These are phyloP conservation scores for Dendronephthya gigantea DNA, from an alignment of 64 coral and sea anemone genomes.

Conservation along the genomic window DNA sequence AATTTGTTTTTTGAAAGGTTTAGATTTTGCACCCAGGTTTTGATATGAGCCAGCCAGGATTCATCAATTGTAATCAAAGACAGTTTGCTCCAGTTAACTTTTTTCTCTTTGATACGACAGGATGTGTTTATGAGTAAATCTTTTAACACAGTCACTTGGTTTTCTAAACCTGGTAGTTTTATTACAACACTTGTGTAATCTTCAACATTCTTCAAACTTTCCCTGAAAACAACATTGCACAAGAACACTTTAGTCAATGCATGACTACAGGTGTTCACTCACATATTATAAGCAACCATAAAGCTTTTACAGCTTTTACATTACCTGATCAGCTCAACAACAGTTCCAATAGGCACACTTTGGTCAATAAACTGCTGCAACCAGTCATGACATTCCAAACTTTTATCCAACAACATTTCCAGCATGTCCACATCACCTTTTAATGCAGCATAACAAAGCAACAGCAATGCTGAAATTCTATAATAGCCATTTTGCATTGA, in stretches of 20 bases:
- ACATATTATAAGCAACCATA: too few relatives aligned
- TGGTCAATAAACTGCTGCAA: neutral
- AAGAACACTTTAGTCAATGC: too few relatives aligned
- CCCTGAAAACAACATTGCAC: neutral
- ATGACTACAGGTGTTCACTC: too few relatives aligned
- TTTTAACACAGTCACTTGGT: neutral
- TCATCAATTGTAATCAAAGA: neutral
- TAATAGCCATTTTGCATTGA: neutral
- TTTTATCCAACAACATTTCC: neutral
- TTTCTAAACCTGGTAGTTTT: neutral
- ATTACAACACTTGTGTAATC: neutral
- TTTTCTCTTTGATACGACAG: neutral
- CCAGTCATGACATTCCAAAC: neutral
- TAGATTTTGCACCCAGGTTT: neutral
- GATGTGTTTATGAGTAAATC: neutral
- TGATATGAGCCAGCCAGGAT: neutral
- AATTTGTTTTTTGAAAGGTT: slow-evolving; percentile 57
- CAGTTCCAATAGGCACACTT: neutral
- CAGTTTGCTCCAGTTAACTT: neutral
- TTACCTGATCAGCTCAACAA: neutral
- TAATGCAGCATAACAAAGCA: neutral
- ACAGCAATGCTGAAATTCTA: neutral
- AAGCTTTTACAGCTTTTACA: too few relatives aligned
- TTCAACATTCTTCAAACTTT: neutral
- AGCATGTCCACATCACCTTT: neutral